Percentiles rank a stretch among this genome's conserved stretches.
Conservation (phyloP, 1,140 invertebrate genomes). For the Drosophila watanabei region DNA sequence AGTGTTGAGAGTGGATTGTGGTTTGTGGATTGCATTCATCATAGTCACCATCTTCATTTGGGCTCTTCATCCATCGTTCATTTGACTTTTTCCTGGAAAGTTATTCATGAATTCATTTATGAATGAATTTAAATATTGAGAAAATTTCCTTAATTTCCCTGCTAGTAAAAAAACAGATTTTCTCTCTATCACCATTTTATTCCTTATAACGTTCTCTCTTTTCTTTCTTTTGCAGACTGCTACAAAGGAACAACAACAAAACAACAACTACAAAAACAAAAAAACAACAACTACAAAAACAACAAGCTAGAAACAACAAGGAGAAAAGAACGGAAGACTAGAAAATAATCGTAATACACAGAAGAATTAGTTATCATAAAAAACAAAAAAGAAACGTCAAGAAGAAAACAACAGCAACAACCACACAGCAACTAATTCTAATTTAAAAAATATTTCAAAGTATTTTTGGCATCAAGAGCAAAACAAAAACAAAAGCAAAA, state of each 20-base stretch:
- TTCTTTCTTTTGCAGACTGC: constrained; percentile 58
- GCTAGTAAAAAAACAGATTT: neutral
- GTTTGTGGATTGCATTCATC: neutral
- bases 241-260: constrained; percentile 74
- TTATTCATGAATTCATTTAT: neutral
- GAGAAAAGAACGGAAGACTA: constrained; percentile 82
- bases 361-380: constrained; percentile 16
- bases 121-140: neutral
- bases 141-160: neutral
- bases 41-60: neutral
- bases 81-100: neutral
- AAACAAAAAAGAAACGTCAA: constrained; percentile 14
- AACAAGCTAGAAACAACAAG: constrained; percentile 62
- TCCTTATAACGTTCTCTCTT: neutral
- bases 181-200: neutral
- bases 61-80: neutral
- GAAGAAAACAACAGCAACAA: constrained; percentile 13
- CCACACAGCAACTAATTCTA: constrained; percentile 24
- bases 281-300: constrained; percentile 11
- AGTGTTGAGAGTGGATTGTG: neutral
- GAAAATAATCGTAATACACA: constrained; percentile 60
- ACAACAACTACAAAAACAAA: constrained; percentile 16
- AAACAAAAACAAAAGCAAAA: constrained; percentile 5
- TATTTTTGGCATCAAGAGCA: constrained; percentile 58
- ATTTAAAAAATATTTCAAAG: constrained; percentile 32